Conservation (phyloP, 1,140 invertebrate genomes). For the Lasioglossum baleicum region DNA sequence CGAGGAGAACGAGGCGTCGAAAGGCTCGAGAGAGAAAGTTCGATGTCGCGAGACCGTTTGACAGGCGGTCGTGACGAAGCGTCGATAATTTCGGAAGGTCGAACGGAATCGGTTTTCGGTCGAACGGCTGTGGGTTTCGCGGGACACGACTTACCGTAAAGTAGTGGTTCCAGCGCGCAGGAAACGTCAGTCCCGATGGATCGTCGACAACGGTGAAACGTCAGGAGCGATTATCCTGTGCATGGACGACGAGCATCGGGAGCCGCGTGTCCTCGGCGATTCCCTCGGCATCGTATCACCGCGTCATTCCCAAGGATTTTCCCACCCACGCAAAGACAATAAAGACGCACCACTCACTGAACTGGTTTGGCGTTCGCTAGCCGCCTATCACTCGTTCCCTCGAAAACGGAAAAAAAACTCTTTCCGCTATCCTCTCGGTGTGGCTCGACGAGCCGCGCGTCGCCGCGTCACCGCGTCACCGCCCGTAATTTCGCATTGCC, state of each 20-base stretch:
- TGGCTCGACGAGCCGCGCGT: neutral
- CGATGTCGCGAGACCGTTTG: no score
- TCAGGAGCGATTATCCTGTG: constrained; percentile 47
- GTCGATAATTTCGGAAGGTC: no score
- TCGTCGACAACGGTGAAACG: constrained; percentile 42
- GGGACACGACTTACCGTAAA: constrained; percentile 69
- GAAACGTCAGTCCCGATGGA: constrained; percentile 58
- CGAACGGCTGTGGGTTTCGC: neutral
- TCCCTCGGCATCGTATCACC: constrained; percentile 71
- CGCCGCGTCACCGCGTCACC: constrained; percentile 31
- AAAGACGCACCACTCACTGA: constrained; percentile 43
- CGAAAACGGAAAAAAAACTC: constrained; percentile 7
- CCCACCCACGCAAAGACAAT: constrained; percentile 33
- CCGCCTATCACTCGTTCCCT: constrained; percentile 35
- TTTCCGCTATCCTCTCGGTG: neutral
- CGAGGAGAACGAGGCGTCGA: no score
- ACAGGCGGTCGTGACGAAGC: no score
- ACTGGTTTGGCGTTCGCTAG: constrained; percentile 8
- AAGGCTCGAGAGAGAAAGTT: no score
- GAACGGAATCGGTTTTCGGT: neutral
- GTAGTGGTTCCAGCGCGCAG: constrained; percentile 71
- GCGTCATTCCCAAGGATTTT: constrained; percentile 48
- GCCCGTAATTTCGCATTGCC: constrained; percentile 12
- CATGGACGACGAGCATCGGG: constrained; percentile 59
- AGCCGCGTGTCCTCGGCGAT: constrained; percentile 54